Conservation (phyloP, 2,113 vertebrate genomes). For the Sciurus niger region DNA sequence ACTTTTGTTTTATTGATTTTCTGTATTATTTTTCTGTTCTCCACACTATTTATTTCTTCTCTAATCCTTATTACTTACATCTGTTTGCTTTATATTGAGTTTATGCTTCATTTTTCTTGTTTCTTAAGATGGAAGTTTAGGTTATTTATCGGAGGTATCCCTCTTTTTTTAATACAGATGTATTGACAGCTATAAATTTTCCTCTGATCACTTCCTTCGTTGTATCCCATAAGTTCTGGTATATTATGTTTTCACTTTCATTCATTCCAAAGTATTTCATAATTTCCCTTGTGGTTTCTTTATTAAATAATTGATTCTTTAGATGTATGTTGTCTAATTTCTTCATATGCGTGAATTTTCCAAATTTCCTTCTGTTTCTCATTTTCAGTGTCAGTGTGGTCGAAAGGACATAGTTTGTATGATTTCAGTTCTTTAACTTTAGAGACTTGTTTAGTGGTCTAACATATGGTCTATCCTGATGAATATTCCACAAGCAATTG, state of each 20-base stretch:
- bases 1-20: slow-evolving; percentile 34
- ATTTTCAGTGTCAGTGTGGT: slow-evolving; percentile 50
- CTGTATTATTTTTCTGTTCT: slow-evolving; percentile 12
- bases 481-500: slow-evolving; percentile 34
- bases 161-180: slow-evolving; percentile 7
- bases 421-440: slow-evolving; percentile 38
- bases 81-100: not conserved
- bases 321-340: slow-evolving; percentile 18
- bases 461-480: slow-evolving; percentile 37
- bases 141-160: slow-evolving; percentile 12
- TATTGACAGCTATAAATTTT: not conserved
- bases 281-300: slow-evolving; percentile 59
- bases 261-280: slow-evolving; percentile 57
- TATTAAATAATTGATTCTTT: not conserved
- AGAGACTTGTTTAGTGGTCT: slow-evolving; percentile 42
- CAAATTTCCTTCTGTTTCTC: slow-evolving; percentile 53
- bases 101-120: not conserved
- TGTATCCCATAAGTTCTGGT: not conserved
- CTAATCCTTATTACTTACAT: slow-evolving; percentile 8
- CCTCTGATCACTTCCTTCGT: not conserved
- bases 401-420: slow-evolving; percentile 34
- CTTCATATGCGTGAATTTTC: slow-evolving; percentile 44
- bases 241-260: slow-evolving; percentile 21
- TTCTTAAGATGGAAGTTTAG: slow-evolving; percentile 3
- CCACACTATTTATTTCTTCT: slow-evolving; percentile 15